Evolutionary conservation across 2,797 vertebrate species (phyloP), one percentile per base, ranked within the genome.

Genomic region (Pitangus sulphuratus): DNA sequence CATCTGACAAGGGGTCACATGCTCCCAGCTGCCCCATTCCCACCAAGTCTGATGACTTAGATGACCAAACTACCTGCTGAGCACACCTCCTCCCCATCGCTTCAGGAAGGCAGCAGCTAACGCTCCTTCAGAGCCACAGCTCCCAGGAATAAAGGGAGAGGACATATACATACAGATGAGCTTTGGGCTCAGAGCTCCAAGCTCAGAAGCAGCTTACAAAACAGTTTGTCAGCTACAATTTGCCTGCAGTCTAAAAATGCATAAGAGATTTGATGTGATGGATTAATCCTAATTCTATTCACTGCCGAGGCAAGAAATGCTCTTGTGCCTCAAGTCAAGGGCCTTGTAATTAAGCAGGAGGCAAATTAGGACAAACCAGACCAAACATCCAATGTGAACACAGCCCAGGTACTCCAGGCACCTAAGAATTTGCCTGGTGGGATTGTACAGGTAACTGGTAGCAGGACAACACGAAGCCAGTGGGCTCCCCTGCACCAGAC

Each of bases 141-240:
- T 80, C 56, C 35, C 35, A 80, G 40, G 42, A 80, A 58, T 19
- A 65, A 84, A 31, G 50, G 35, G 24, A 65, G 42, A 79, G 30
- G 37, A 62, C 31, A 17, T 2, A 33, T 2, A 76, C 58, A 70
- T 26, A 72, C 35, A 87, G 35, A 87, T 54, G 47, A 87, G 82
- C 50, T 83, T 28, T 65, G 68, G 71, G 60, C n/a, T 70, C 48
- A 53, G 58, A 87, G 70, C 16, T 31, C 24, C 47, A 72, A 31
- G 53, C 51, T 68, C 35, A 58, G 47, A 86, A 91, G 48, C 11
- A 50, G 68, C 90, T 93, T 48, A 85, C 68, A 85, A 47, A 93
- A 91, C 51, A 72, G 42, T 20, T 66, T 87, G 75, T 54, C 82
- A 83, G 78, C 68, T 85, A 4, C 44, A 37, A 69, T 74, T 91